phyloP scores from a whole-genome alignment of 2,113 vertebrate species.

The Xiphophorus maculatus region DNA sequence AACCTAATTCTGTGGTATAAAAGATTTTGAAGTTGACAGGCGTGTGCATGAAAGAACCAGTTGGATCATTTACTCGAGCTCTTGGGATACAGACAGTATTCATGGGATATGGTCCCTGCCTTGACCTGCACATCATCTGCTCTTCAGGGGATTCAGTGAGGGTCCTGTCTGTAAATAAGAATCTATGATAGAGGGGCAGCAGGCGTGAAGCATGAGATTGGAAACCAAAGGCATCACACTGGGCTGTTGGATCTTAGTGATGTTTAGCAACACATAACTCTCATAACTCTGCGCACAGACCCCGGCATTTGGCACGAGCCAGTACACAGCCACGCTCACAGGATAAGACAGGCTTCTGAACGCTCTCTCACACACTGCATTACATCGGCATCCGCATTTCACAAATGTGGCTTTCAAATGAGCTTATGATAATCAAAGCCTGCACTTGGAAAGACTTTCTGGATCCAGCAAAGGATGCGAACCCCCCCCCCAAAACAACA shows the following conservation, averaged over 20 bases:
- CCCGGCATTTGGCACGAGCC: slow-evolving; percentile 70
- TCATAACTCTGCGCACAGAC: slow-evolving; percentile 75
- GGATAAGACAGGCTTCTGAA: slow-evolving; percentile 54
- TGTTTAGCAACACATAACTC: slow-evolving; percentile 80
- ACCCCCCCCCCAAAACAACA: not conserved
- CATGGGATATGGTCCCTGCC: slow-evolving; percentile 68
- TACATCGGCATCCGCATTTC: slow-evolving; percentile 34
- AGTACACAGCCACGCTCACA: slow-evolving; percentile 54
- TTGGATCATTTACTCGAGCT: slow-evolving; percentile 49
- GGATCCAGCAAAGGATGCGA: slow-evolving; percentile 31
- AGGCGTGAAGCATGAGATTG: slow-evolving; percentile 83
- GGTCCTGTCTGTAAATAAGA: slow-evolving; percentile 78
- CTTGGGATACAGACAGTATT: slow-evolving; percentile 56
- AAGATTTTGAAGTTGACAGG: slow-evolving; percentile 47
- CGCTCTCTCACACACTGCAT: slow-evolving; percentile 40
- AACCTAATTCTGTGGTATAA: slow-evolving; percentile 40
- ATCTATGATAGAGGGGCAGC: slow-evolving; percentile 78
- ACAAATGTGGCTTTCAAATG: slow-evolving; percentile 50
- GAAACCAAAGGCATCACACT: slow-evolving; percentile 80
- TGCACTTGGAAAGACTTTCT: slow-evolving; percentile 23
- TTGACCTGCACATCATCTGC: slow-evolving; percentile 70
- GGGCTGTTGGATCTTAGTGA: slow-evolving; percentile 73
- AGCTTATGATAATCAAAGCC: slow-evolving; percentile 49
- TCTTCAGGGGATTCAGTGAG: slow-evolving; percentile 70
- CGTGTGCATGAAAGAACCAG: slow-evolving; percentile 19